phyloP scores from a whole-genome alignment of 2,797 vertebrate genomes.

The Micromesistius poutassou region DNA sequence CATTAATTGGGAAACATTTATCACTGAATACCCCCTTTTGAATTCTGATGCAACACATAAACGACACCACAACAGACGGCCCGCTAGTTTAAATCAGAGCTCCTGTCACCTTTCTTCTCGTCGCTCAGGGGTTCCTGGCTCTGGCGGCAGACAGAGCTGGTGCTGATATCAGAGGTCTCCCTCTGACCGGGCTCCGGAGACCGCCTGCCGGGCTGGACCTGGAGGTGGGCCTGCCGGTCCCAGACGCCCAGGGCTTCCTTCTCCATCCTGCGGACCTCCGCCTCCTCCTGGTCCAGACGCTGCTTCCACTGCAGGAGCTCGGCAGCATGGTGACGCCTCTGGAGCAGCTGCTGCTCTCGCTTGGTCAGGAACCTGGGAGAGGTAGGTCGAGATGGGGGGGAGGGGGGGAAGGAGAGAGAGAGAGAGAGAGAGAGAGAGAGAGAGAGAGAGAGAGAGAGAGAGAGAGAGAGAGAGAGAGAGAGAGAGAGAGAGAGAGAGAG shows the following conservation, averaged over 20 bases:
- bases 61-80: neutral
- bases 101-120: slow-evolving; percentile 57
- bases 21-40: neutral
- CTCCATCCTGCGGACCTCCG: slow-evolving; percentile 88
- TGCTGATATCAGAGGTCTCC: slow-evolving; percentile 67
- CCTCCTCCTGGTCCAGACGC: slow-evolving; percentile 89
- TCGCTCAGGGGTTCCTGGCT: slow-evolving; percentile 49
- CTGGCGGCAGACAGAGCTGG: slow-evolving; percentile 44
- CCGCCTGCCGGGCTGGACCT: neutral
- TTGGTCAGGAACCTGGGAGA: slow-evolving; percentile 89
- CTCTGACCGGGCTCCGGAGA: slow-evolving; percentile 58
- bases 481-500: too few relatives aligned
- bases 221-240: slow-evolving; percentile 70
- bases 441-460: neutral
- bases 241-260: slow-evolving; percentile 88
- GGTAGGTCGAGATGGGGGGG: neutral
- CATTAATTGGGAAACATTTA: neutral
- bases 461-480: neutral
- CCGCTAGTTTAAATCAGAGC: neutral
- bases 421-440: neutral
- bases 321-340: slow-evolving; percentile 87
- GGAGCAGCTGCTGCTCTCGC: slow-evolving; percentile 92
- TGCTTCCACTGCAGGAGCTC: slow-evolving; percentile 92
- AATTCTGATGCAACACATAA: neutral
- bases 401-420: too few relatives aligned